Conservation (phyloP, 2,888 invertebrate species). For the Zaprionus obscuricornis region DNA sequence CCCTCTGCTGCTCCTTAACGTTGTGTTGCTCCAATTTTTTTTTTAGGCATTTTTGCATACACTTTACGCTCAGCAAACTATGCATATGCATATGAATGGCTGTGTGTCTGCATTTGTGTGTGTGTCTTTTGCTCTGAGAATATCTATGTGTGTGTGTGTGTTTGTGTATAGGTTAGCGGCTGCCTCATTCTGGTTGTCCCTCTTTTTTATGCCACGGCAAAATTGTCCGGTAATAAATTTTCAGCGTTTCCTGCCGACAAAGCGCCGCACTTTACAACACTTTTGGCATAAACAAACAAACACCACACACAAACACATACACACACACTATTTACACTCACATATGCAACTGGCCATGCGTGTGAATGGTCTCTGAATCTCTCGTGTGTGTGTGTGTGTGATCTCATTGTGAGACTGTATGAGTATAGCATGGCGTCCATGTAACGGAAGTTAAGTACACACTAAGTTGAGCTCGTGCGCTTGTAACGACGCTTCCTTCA, state of each 20-base stretch:
- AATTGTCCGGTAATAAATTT: constrained; percentile 82
- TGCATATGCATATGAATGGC: constrained; percentile 70
- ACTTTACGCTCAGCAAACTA: constrained; percentile 69
- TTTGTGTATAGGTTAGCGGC: constrained; percentile 9
- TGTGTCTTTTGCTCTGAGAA: too few species aligned
- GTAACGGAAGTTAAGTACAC: constrained; percentile 80
- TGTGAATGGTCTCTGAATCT: constrained; percentile 45
- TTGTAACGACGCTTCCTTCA: constrained; percentile 73
- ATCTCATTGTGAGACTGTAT: constrained; percentile 22
- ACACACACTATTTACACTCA: constrained; percentile 19
- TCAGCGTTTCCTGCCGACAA: constrained; percentile 78
- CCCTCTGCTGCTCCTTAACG: constrained; percentile 4
- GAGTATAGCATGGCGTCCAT: constrained; percentile 44
- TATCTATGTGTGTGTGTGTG: constrained; percentile 22
- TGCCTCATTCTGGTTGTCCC: constrained; percentile 25
- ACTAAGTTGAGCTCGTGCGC: constrained; percentile 79
- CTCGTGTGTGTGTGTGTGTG: constrained; percentile 12
- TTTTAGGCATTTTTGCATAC: constrained; percentile 77
- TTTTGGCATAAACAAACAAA: constrained; percentile 77
- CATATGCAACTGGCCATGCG: constrained; percentile 52
- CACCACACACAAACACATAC: constrained; percentile 18
- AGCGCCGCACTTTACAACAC: constrained; percentile 80
- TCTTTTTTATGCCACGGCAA: constrained; percentile 59
- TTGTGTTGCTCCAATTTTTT: constrained; percentile 48
- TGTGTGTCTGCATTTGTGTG: constrained; percentile 23